These are phyloP conservation scores for Galaxias olidus DNA, from an alignment of 2,797 vertebrate genomes.

Conservation along the genomic window DNA sequence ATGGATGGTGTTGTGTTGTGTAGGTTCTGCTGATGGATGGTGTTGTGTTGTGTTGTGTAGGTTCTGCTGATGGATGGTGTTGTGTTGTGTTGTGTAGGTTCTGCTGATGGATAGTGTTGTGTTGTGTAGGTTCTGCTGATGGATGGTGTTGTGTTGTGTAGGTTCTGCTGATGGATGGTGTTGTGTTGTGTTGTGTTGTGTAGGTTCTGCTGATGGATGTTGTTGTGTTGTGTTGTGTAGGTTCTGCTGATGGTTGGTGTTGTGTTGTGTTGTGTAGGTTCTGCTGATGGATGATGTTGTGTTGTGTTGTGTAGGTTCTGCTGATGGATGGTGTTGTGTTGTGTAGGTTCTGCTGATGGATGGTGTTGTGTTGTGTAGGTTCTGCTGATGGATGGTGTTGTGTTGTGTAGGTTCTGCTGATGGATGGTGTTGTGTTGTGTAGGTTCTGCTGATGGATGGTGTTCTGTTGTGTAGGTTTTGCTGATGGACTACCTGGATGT, in stretches of 20 bases:
- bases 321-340: too few species aligned
- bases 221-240: too few species aligned
- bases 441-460: slow-evolving; percentile 97
- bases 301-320: slow-evolving; percentile 83
- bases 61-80: too few species aligned
- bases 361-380: background rate
- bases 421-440: slow-evolving; percentile 10
- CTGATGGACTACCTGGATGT: slow-evolving; percentile 97
- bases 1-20: too few species aligned
- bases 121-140: too few species aligned
- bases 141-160: too few species aligned
- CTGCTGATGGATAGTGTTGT: slow-evolving; percentile 82
- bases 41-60: slow-evolving; percentile 17
- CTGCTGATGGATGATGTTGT: too few species aligned
- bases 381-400: background rate
- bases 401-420: background rate
- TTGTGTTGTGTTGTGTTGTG: slow-evolving; percentile 18
- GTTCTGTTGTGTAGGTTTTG: slow-evolving; percentile 83
- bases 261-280: slow-evolving; percentile 17
- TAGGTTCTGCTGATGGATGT: too few species aligned
- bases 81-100: slow-evolving; percentile 81
- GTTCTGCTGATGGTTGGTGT: slow-evolving; percentile 87
- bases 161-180: slow-evolving; percentile 90
- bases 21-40: slow-evolving; percentile 92
- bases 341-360: background rate